Conservation (phyloP, 2,113 vertebrate species). For the Prolemur simus region DNA sequence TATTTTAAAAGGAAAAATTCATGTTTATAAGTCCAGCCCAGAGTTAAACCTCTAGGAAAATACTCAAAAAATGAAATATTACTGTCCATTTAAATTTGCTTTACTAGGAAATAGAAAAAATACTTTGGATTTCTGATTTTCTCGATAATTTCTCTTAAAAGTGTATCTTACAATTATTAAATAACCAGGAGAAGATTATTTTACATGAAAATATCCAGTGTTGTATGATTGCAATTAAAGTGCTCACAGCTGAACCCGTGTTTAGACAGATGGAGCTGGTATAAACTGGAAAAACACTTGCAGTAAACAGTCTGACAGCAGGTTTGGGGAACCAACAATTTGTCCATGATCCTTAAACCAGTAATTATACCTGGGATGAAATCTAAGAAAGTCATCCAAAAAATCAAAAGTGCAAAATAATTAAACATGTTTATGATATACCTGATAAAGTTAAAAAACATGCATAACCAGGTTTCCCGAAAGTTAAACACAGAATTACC, state of each 20-base stretch:
- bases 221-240: not conserved
- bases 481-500: not conserved
- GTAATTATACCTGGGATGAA: not conserved
- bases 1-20: not conserved
- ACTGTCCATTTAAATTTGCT: not conserved
- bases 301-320: not conserved
- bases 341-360: not conserved
- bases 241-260: not conserved
- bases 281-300: not conserved
- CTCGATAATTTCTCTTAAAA: not conserved
- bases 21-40: not conserved
- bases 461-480: not conserved
- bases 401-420: not conserved
- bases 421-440: not conserved
- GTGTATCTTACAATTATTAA: not conserved
- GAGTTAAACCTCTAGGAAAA: not conserved
- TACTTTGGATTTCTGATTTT: not conserved
- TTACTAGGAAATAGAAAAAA: not conserved
- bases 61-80: not conserved
- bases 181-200: not conserved
- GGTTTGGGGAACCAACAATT: not conserved
- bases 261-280: not conserved
- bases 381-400: not conserved
- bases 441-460: not conserved
- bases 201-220: not conserved